Conservation (phyloP, 2,797 vertebrate genomes). For the Sylvia borin region DNA sequence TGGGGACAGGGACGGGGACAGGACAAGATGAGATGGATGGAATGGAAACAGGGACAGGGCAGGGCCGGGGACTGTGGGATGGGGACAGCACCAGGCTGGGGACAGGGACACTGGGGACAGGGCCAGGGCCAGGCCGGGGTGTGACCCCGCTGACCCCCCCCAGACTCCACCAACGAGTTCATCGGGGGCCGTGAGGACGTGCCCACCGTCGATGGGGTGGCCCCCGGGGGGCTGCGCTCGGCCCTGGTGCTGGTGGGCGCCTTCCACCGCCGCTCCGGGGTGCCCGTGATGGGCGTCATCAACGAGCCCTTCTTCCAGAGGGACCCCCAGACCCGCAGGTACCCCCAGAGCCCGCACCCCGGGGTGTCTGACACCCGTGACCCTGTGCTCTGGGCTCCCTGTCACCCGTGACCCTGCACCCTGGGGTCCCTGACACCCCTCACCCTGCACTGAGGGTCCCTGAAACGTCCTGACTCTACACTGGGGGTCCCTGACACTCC, state of each 20-base stretch:
- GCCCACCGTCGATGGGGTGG: constrained; percentile 62
- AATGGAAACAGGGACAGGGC: too few relatives aligned
- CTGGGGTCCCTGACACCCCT: not conserved
- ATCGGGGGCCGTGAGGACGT: constrained; percentile 78
- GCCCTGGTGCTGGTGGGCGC: constrained; percentile 85
- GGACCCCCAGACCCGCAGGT: constrained; percentile 42
- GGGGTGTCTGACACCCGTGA: not conserved
- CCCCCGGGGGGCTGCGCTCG: constrained; percentile 80
- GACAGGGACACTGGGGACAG: too few relatives aligned
- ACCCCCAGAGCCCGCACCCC: too few relatives aligned
- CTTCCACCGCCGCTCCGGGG: constrained; percentile 66
- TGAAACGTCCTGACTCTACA: too few relatives aligned
- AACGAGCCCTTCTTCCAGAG: constrained; percentile 84
- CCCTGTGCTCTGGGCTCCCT: too few relatives aligned
- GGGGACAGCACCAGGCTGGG: too few relatives aligned
- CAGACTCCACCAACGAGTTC: constrained; percentile 84
- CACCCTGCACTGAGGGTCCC: too few relatives aligned
- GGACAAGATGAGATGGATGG: too few relatives aligned
- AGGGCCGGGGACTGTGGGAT: too few relatives aligned
- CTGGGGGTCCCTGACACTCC: not conserved
- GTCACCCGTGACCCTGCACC: not conserved
- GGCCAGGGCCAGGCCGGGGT: too few relatives aligned
- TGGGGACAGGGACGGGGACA: too few relatives aligned
- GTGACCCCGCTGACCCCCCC: not conserved
- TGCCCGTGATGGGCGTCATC: constrained; percentile 84